Evolutionary conservation across 1,140 invertebrate species (phyloP), one percentile per base, ranked within the genome.

Genomic region (Sinella curviseta): DNA sequence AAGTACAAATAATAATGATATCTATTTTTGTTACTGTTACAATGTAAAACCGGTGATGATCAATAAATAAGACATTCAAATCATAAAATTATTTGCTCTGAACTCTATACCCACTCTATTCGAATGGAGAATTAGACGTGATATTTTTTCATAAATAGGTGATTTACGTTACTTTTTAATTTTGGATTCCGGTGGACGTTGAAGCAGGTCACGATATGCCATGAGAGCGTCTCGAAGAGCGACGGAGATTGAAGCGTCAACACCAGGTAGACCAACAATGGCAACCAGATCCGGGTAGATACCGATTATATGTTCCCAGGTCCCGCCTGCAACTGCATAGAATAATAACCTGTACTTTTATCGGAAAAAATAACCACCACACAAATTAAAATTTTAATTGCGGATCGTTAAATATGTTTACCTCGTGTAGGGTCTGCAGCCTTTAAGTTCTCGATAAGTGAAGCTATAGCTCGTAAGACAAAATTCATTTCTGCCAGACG

Each of bases 401-500:
- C 39, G 20, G 60, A 34, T 35, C 17, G 26, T 33, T n/a, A 67
- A 60, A 24, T 78, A 76, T 30, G 70, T 83, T 86, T 90, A 95
- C 94, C 92, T 90, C 95, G 95, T 39, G 91, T 92, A 74, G 92
- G 90, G 33, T 95, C 93, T 70, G 95, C 95, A 85, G 95, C 95
- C 87, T 98, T 97, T 86, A 98, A 91, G 8, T 96, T 96, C 30
- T 94, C 91, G 1, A 97, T 92, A 26, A 99, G 88, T 0, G 97
- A 97, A 14, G 95, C 94, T 74, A 98, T 92, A 60, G 97, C 97
- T 88, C 98, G 97, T 34, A 99, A 86, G n/a, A 98, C 96, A 88
- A 97, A 98, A 54, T 95, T 95, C 86, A 98, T 97, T 88, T 99
- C 97, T 1, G 96, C 96, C 76, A 98, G 89, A 78, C 96, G 90